Evolutionary conservation across 2,888 invertebrate species (phyloP), one percentile per base, ranked within the genome.

Genomic region (Cenopis cana): DNA sequence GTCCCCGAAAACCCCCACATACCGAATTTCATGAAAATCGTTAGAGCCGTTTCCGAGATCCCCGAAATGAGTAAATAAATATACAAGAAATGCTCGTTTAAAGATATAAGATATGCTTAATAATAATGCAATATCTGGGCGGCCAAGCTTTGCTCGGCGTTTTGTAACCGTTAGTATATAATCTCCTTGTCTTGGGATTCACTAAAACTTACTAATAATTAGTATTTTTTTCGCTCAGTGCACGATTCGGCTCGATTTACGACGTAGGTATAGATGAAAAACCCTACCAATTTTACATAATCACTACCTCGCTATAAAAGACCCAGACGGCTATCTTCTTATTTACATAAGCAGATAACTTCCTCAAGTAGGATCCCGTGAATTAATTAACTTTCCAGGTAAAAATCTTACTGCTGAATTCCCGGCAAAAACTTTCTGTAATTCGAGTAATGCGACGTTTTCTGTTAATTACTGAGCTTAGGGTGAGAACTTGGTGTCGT

Each of bases 341-440:
- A 88, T 90, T 90, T 90, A 84, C 88, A 88, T 89, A 90, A 89
- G 85, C 82, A 86, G 84, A 86, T 83, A 86, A 89, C 81, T 87
- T 88, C 80, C 77, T 78, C 74, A 80, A 85, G 82, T 87, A 76
- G 77, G 83, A 84, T 82, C 81, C 78, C 83, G 84, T 86, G 87
- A 90, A 90, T 89, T 87, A 90, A 90, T 89, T 88, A 86, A 88
- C 87, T 89, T 79, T 76, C 82, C 87, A 87, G 86, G 86, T 88
- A 89, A 90, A 88, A 84, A 88, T 86, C 80, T 78, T 78, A 80
- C 85, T 82, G 79, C 80, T 77, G 81, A 87, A 86, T 85, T 86
- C 83, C 78, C 78, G 81, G 84, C 81, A 77, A 76, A 83, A 89
- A 89, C 83, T 87, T 88, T 81, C 79, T 78, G 77, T 86, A 83